A percentile compares a stretch with the other conserved stretches of the same genome.
These are phyloP conservation scores for Typhlomys cinereus DNA, from an alignment of 2,113 vertebrate genomes.

Conservation along the genomic window DNA sequence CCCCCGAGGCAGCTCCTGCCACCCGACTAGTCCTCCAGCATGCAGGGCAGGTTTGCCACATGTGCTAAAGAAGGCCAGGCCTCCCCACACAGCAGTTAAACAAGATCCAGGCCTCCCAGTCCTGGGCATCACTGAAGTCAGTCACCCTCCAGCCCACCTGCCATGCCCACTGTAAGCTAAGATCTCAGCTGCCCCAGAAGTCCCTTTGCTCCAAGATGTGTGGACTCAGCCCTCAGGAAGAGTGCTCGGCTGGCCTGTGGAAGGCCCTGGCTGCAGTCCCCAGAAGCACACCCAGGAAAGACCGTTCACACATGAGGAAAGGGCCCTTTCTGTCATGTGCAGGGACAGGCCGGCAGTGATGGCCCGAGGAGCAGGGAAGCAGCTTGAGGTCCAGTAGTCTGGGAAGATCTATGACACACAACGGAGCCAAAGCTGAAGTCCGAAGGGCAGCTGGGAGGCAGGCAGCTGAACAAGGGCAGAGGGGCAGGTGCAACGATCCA, in stretches of 20 bases:
- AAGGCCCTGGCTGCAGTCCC: background rate
- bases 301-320: background rate
- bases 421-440: too few relatives aligned
- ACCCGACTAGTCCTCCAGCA: background rate
- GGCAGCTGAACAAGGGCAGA: too few relatives aligned
- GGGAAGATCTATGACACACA: too few relatives aligned
- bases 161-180: rapidly evolving
- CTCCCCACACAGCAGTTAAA: background rate
- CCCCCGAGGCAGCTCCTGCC: background rate
- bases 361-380: too few relatives aligned
- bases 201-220: background rate
- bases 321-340: background rate
- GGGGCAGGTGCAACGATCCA: too few relatives aligned
- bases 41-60: background rate
- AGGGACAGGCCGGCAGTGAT: too few relatives aligned
- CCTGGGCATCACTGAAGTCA: rapidly evolving
- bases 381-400: too few relatives aligned
- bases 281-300: too few relatives aligned
- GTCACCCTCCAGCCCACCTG: background rate
- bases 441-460: too few relatives aligned
- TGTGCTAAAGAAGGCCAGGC: background rate
- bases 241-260: background rate
- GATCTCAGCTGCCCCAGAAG: background rate
- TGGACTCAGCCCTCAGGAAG: background rate
- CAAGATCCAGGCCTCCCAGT: too few relatives aligned